Base-by-base conservation (phyloP, 2,113 vertebrate species). In the Conger conger region DNA sequence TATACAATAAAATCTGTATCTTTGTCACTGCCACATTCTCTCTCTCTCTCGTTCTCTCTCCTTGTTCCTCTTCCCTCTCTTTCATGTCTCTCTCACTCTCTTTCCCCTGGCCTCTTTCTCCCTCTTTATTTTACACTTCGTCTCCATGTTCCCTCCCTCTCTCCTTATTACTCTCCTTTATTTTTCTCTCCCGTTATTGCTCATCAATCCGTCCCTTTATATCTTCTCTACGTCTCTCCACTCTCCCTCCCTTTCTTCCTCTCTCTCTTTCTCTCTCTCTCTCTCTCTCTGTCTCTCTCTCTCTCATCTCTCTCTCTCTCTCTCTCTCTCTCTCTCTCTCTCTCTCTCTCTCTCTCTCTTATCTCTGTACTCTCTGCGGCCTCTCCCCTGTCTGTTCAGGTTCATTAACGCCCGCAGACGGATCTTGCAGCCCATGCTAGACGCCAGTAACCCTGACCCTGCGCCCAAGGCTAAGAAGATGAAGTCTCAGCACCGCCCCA, bases 381-480 rank as follows among this genome's bases (percentile, higher is more conserved):
- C 18, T 15, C 13, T 23, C 4, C 57, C 23, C 82, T 16, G 79
- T 76, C 76, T 45, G 20, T 30, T 33, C 86, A 99, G 98, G 98
- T 99, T 99, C 93, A 99, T 99, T 17, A 99, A 99, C 0, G 98
- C 98, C 82, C 96, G 98, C 15, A 94, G 98, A 84, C 98, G 98
- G 84, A 99, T 99, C 85, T 95, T 99, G 78, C 98, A 99, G 92
- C 98, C 98, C 0, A 99, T 99, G 98, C 92, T 99, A 0, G 98
- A 99, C 0, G 98, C 98, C 93, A 99, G 98, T 93, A 99, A 99
- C 92, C 98, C 98, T 0, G 98, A 99, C 87, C 98, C 98, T 0
- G 97, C 97, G 73, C 97, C 98, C 0, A 99, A 99, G 95, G 96
- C 98, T 40, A 99, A 99, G 97, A 99, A 99, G 92, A 99, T 99